Base-by-base conservation (phyloP, 2,113 vertebrate genomes). In the Microcebus tavaratra region DNA sequence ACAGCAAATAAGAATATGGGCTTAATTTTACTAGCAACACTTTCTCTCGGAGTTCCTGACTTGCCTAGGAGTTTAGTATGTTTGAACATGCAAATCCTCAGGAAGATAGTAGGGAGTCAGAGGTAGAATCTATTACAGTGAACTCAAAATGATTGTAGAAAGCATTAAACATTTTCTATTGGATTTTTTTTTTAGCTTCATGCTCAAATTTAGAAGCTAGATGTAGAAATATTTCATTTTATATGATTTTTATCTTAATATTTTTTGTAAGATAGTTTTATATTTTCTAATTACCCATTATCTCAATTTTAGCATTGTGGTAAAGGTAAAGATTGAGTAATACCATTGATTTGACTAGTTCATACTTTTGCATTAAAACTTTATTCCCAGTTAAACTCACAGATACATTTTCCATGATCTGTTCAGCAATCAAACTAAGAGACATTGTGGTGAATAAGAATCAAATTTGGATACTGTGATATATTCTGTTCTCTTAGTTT, bases 321-420 rank as follows among this genome's bases (percentile, higher is more conserved):
- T 88, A 68, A 82, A 83, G 48, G 50, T 92, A 57, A 91, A 73
- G 61, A 42, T 80, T 25, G 23, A 88, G 48, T 83, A 42, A 80
- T 70, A 76, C 57, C 34, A 61, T 59, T 91, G 88, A 95, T 92
- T 94, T 88, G 59, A 45, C 10, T 89, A 29, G 20, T 73, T 93
- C 80, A 67, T 0, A 53, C 39, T 88, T 95, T 96, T 90, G 31
- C 31, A 67, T 93, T 97, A 92, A 94, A 95, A 92, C 27, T 88
- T 78, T 88, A 82, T 68, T 94, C 42, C 25, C 75, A 8, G 39
- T 67, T 68, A 89, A 70, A 29, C 3, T 79, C 42, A 59, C 63
- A 55, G 65, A 59, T 87, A 93, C 10, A 34, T 91, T 96, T 92
- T 67, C 31, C 21, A n/a, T 76, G 34, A 79, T 70, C 8, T 53